phyloP scores from a whole-genome alignment of 2,888 invertebrate species.

The Cryptocheilus praepositus region DNA sequence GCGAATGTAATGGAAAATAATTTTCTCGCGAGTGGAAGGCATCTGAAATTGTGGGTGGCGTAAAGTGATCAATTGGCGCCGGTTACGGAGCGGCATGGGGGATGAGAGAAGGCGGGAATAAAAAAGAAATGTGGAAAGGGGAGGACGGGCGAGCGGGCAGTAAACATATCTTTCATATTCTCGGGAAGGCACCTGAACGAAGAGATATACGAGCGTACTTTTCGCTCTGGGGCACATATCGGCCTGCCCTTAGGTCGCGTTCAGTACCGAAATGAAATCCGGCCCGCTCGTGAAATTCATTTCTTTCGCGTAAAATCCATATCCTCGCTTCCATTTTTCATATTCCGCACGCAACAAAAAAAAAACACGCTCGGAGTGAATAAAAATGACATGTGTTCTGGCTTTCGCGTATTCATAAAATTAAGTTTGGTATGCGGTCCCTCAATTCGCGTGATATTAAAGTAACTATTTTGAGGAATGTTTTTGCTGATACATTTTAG shows the following conservation, averaged over 20 bases:
- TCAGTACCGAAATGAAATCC: conserved; percentile 18
- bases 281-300: conserved; percentile 2
- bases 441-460: too few species aligned
- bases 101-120: neutral
- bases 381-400: too few species aligned
- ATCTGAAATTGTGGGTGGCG: conserved; percentile 31
- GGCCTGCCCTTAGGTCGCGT: conserved; percentile 26
- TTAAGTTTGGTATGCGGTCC: too few species aligned
- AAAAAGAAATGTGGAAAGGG: conserved; percentile 16
- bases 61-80: conserved; percentile 48
- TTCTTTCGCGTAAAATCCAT: too few species aligned
- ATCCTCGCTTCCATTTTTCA: too few species aligned
- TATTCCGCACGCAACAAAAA: too few species aligned
- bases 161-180: conserved; percentile 44
- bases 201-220: conserved; percentile 51
- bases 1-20: neutral
- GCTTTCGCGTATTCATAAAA: too few species aligned
- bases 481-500: too few species aligned
- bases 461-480: too few species aligned
- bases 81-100: conserved; percentile 23
- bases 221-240: conserved; percentile 33
- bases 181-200: conserved; percentile 43
- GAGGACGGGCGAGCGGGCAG: conserved; percentile 23
- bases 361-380: too few species aligned
- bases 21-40: neutral